Conservation (phyloP, 1,140 invertebrate species). For the Scaptomyza graminum region DNA sequence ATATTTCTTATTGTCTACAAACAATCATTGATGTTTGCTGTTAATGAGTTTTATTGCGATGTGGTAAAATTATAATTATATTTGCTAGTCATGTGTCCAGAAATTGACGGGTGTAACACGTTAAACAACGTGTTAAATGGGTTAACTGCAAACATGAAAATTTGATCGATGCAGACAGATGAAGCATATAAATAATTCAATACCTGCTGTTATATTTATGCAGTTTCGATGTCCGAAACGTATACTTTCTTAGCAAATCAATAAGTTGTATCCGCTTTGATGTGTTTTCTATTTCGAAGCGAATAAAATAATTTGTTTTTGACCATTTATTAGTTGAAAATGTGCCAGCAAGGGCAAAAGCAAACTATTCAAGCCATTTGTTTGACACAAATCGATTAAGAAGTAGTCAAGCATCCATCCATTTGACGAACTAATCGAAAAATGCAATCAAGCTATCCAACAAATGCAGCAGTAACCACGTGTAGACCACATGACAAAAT, state of each 20-base stretch:
- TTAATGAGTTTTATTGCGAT: background rate
- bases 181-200: background rate
- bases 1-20: background rate
- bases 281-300: background rate
- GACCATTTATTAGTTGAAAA: background rate
- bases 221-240: background rate
- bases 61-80: conserved; percentile 1
- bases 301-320: background rate
- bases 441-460: conserved; percentile 30
- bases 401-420: background rate
- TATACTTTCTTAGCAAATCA: background rate
- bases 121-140: background rate
- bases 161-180: background rate
- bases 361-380: conserved; percentile 3
- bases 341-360: background rate
- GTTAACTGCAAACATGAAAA: background rate
- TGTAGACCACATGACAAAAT: conserved; percentile 30
- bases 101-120: background rate
- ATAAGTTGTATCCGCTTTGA: background rate
- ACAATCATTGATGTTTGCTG: background rate
- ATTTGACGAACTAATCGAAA: conserved; percentile 16
- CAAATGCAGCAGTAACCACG: conserved; percentile 8
- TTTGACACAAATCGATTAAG: conserved; percentile 22
- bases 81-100: background rate
- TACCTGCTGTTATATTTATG: background rate